Percentiles rank a stretch among this genome's conserved stretches.
phyloP scores from a whole-genome alignment of 2,888 invertebrate species.

The Hymenopus coronatus region DNA sequence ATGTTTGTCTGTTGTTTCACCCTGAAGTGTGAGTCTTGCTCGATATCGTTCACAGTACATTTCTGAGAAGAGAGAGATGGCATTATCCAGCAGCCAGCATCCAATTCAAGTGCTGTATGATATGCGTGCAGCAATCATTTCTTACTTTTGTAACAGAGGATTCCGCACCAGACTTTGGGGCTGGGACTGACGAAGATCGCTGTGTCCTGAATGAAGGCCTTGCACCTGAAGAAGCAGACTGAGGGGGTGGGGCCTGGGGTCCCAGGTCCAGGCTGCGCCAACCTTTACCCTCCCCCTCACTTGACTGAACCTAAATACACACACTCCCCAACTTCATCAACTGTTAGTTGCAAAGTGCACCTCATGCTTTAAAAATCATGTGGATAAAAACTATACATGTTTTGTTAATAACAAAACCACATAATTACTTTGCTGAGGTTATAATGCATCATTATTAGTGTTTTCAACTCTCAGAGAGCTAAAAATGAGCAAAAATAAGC shows the following conservation, averaged over 20 bases:
- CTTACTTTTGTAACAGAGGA: conserved; percentile 38
- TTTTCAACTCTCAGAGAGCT: not conserved
- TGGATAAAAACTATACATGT: not conserved
- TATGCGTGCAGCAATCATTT: conserved; percentile 8
- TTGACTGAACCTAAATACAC: conserved; percentile 23
- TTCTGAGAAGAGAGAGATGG: conserved; percentile 11
- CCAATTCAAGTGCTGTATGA: conserved; percentile 9
- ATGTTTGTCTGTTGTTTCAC: not conserved
- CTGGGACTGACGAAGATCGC: conserved; percentile 63
- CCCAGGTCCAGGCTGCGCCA: conserved; percentile 57
- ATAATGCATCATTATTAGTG: not conserved
- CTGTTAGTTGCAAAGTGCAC: not conserved
- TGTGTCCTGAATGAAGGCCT: conserved; percentile 59
- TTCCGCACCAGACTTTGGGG: conserved; percentile 43
- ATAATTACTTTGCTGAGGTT: not conserved
- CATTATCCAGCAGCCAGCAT: conserved; percentile 10
- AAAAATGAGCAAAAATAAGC: not conserved
- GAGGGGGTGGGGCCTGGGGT: conserved; percentile 46
- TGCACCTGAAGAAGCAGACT: conserved; percentile 36
- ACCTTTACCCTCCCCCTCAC: conserved; percentile 42
- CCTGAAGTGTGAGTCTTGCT: not conserved
- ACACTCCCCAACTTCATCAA: not conserved
- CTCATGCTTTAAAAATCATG: not conserved
- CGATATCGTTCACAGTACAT: conserved; percentile 10
- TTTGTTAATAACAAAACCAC: not conserved